Evolutionary conservation across 2,113 vertebrate genomes (phyloP).

Genomic region (Malurus alboscapulatus): DNA sequence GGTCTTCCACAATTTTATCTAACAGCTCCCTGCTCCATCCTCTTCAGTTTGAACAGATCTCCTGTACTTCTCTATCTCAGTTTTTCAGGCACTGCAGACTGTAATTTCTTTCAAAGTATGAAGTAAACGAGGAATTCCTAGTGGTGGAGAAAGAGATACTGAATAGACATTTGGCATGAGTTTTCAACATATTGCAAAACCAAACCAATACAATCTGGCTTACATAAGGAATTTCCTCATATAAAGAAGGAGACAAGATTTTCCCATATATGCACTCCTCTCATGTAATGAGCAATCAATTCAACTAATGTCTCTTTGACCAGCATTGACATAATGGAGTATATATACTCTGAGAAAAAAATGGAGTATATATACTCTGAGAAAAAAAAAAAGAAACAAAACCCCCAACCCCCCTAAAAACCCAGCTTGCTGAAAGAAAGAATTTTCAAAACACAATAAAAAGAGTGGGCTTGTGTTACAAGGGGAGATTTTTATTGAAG

Average conservation of each 20-base stretch:
- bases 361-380: background rate
- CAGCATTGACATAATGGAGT: background rate
- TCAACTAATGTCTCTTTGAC: background rate
- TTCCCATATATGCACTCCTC: background rate
- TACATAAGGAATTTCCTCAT: background rate
- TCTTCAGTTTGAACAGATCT: background rate
- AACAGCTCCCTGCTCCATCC: background rate
- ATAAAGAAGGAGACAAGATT: background rate
- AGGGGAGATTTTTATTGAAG: background rate
- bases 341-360: background rate
- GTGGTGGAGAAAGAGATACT: background rate
- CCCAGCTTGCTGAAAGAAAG: background rate
- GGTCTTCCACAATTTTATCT: background rate
- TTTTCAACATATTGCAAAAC: background rate
- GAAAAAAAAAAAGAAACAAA: background rate
- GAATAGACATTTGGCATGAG: background rate
- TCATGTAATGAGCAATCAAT: background rate
- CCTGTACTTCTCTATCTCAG: background rate
- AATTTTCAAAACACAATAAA: background rate
- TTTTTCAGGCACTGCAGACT: background rate
- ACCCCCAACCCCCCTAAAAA: fast-evolving
- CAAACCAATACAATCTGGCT: background rate
- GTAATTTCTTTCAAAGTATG: fast-evolving
- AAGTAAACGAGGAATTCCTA: background rate
- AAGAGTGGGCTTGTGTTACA: background rate